Conservation (phyloP, 1,140 invertebrate species). For the Drosophila kikkawai region DNA sequence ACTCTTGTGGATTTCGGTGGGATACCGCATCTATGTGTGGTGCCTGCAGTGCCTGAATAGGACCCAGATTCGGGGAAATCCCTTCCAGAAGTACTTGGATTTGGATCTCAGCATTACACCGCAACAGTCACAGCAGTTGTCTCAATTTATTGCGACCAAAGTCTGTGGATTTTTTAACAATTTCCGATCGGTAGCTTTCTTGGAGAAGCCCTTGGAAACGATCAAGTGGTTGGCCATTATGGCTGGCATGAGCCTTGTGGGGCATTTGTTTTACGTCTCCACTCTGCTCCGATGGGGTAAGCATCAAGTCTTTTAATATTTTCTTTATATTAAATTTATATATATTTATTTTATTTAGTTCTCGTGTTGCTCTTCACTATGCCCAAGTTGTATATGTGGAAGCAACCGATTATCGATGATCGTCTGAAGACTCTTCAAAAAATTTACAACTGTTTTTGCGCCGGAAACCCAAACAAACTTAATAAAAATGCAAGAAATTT, state of each 20-base stretch:
- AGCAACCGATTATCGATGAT: background rate
- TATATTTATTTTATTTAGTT: background rate
- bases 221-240: slow-evolving; percentile 5
- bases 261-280: background rate
- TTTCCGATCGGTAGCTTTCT: slow-evolving; percentile 3
- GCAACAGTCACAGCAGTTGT: background rate
- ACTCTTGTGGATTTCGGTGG: background rate
- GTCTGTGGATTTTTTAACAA: background rate
- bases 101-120: slow-evolving; percentile 11
- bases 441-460: background rate
- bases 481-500: background rate
- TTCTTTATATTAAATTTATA: too few species aligned
- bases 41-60: slow-evolving; percentile 7
- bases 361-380: slow-evolving; percentile 12
- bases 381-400: slow-evolving; percentile 18
- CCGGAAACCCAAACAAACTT: background rate
- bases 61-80: background rate
- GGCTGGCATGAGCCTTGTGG: background rate
- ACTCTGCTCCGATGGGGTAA: slow-evolving; percentile 10
- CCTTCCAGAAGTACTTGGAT: slow-evolving; percentile 15
- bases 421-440: background rate
- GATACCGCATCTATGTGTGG: slow-evolving; percentile 14
- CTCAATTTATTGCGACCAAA: background rate
- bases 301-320: background rate
- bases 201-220: background rate